Percentiles rank a stretch among this genome's conserved stretches.
Conservation (phyloP, 2,797 vertebrate species). For the Sebastes nivosus region DNA sequence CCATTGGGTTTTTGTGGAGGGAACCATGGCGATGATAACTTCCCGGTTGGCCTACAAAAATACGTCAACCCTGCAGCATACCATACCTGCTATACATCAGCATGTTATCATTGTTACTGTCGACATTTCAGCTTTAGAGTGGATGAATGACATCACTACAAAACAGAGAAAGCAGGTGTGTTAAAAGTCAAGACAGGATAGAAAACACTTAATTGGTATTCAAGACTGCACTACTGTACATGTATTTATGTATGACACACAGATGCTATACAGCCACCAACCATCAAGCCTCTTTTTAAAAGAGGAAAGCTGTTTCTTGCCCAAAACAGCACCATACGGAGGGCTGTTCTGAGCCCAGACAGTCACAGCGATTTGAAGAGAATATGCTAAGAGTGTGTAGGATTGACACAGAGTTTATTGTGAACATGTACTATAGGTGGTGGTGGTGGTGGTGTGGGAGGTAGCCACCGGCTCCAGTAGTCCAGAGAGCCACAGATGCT, state of each 20-base stretch:
- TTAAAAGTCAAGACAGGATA: background rate
- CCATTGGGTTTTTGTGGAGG: too few relatives aligned
- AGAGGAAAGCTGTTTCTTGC: background rate
- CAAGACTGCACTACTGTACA: background rate
- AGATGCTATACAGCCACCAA: background rate
- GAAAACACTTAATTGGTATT: background rate
- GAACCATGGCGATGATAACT: too few relatives aligned
- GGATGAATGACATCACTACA: background rate
- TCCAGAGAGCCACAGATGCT: constrained; percentile 91
- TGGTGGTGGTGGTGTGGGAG: constrained; percentile 51
- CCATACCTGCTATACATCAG: background rate
- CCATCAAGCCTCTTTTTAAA: background rate
- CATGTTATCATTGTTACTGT: background rate
- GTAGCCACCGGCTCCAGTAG: constrained; percentile 71
- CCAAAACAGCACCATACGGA: background rate
- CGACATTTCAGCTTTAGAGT: background rate
- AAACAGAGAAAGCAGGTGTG: background rate
- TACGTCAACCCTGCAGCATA: too few relatives aligned
- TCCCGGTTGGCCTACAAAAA: too few relatives aligned
- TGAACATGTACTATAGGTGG: constrained; percentile 44
- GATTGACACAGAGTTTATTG: constrained; percentile 32
- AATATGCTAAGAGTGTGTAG: constrained; percentile 1
- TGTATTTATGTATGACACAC: background rate
- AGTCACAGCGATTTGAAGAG: constrained; percentile 2
- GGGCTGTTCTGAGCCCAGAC: background rate